These are phyloP conservation scores for Ctenopoma multispine DNA, from an alignment of 2,797 vertebrate genomes.

Conservation along the genomic window DNA sequence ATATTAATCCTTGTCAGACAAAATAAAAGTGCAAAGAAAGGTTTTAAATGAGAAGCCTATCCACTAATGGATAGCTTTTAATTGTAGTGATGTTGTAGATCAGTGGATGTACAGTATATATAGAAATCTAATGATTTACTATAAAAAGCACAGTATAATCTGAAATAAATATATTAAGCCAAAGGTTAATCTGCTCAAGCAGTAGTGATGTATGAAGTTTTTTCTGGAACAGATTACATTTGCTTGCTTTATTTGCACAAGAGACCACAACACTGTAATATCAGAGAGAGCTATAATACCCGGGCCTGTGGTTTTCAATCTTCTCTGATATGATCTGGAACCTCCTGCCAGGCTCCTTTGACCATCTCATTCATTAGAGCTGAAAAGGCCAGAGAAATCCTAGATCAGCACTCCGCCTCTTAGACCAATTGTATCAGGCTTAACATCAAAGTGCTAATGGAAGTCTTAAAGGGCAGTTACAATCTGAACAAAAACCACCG, in stretches of 20 bases:
- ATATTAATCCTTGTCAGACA: not conserved
- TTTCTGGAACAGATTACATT: constrained; percentile 24
- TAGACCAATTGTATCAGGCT: constrained; percentile 35
- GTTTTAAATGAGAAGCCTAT: not conserved
- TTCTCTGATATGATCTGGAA: constrained; percentile 35
- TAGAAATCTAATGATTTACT: not conserved
- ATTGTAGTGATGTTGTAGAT: not conserved
- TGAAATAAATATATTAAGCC: not conserved
- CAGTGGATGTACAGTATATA: not conserved
- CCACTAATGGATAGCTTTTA: not conserved
- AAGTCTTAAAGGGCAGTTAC: constrained; percentile 46
- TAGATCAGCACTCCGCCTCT: constrained; percentile 60
- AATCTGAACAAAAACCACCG: constrained; percentile 4
- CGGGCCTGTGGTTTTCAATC: constrained; percentile 59
- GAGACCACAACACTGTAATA: constrained; percentile 54
- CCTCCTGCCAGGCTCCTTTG: constrained; percentile 60
- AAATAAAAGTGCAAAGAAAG: not conserved
- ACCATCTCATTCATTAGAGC: constrained; percentile 63
- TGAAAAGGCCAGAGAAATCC: constrained; percentile 39
- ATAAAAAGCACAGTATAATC: constrained; percentile 10
- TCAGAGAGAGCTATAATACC: constrained; percentile 35
- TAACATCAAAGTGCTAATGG: constrained; percentile 40
- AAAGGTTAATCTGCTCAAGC: constrained; percentile 8
- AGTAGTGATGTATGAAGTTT: constrained; percentile 13
- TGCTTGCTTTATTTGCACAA: constrained; percentile 38